Evolutionary conservation across 2,888 invertebrate genomes (phyloP), one percentile per base, ranked within the genome.

Genomic region (Calameuta pallipes): DNA sequence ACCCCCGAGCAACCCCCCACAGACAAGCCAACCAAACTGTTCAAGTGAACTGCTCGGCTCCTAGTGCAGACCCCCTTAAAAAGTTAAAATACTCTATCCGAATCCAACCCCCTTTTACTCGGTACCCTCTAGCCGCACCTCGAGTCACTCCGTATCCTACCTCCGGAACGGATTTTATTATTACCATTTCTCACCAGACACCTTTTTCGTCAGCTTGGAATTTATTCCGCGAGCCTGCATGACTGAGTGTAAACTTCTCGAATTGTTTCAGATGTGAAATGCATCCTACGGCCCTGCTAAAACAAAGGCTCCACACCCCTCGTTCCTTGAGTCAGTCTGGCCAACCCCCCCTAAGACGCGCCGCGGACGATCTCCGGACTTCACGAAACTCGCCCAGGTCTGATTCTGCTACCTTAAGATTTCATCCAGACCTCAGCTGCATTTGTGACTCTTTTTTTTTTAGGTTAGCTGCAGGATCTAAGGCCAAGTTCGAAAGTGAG

Each of bases 11-110:
- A 84, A 85, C 87, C 85, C 84, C 85, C 84, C 87, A 84, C 87
- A 88, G 88, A 88, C 90, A 87, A 89, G 88, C 89, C 87, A 88
- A 87, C 90, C 89, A 89, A 90, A 90, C 89, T 89, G 89, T 90
- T 90, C 87, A 89, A 87, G 89, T 89, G 88, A 88, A 89, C 88
- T 87, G 89, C 85, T 88, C 85, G 82, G 82, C 83, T 83, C 81
- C 84, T 82, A 83, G 77, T 76, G 78, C 83, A 80, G 82, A 83
- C 83, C 80, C 87, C 86, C 86, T 87, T 87, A 85, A 87, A 90
- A 90, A 89, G 89, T 90, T 90, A 87, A 90, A 90, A 90, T 89
- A 89, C 87, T 87, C 88, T 85, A 85, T 85, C 77, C 80, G 31
- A 30, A 56, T 34, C 79, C 82, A 80, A 82, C 77, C 81, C 80